phyloP scores from a whole-genome alignment of 2,888 invertebrate genomes.

The Pachliopta kotzebuea region DNA sequence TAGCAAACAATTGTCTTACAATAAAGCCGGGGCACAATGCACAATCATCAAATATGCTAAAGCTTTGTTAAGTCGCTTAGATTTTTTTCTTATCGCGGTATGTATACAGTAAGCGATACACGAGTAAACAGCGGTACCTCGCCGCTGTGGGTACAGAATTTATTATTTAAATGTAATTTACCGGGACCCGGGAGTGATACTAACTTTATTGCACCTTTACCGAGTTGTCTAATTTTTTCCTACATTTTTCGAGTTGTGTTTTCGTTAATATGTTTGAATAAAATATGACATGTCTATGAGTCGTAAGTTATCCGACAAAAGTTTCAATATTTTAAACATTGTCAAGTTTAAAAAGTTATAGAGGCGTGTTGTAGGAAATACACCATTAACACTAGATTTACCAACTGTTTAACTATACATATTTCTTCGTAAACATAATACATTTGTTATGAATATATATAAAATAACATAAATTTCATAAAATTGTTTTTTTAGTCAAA shows the following conservation, averaged over 20 bases:
- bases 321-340: neutral
- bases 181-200: slow-evolving; percentile 3
- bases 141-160: slow-evolving; percentile 22
- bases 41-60: slow-evolving; percentile 29
- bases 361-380: too few relatives aligned
- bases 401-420: too few relatives aligned
- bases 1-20: slow-evolving; percentile 24
- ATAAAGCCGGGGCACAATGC: slow-evolving; percentile 28
- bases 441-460: too few relatives aligned
- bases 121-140: slow-evolving; percentile 6
- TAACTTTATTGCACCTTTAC: slow-evolving; percentile 18
- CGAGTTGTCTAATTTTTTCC: neutral
- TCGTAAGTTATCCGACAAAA: neutral
- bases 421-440: too few relatives aligned
- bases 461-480: too few relatives aligned
- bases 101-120: slow-evolving; percentile 24
- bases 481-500: too few relatives aligned
- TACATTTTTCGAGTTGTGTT: slow-evolving; percentile 6
- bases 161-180: slow-evolving; percentile 29
- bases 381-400: too few relatives aligned
- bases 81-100: slow-evolving; percentile 30
- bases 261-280: neutral
- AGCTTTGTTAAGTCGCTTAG: slow-evolving; percentile 28
- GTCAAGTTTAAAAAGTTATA: too few relatives aligned
- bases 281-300: neutral